phyloP scores from a whole-genome alignment of 1,140 invertebrate species.

The Lucilia sericata region DNA sequence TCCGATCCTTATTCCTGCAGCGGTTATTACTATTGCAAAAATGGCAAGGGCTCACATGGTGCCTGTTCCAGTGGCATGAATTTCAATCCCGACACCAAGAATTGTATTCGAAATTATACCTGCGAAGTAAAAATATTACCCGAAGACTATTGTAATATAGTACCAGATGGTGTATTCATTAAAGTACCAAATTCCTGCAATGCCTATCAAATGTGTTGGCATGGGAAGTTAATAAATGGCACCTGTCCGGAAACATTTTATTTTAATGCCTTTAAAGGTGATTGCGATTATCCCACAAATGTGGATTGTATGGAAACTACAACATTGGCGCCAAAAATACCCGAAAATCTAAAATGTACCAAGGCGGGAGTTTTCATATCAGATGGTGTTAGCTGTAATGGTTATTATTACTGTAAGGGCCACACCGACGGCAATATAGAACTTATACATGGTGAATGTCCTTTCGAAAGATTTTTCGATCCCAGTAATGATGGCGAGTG shows the following conservation, averaged over 20 bases:
- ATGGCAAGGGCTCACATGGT: constrained; percentile 53
- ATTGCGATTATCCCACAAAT: constrained; percentile 58
- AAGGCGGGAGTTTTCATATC: constrained; percentile 55
- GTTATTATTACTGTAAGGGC: constrained; percentile 57
- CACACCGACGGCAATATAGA: constrained; percentile 36
- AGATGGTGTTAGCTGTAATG: constrained; percentile 56
- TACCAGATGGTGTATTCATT: constrained; percentile 60
- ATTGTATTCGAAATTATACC: constrained; percentile 56
- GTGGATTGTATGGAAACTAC: constrained; percentile 51
- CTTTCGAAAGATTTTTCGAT: constrained; percentile 54
- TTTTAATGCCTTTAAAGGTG: constrained; percentile 52
- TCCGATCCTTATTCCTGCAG: constrained; percentile 62
- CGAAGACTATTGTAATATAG: constrained; percentile 60
- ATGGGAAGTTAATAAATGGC: constrained; percentile 50
- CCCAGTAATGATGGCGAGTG: constrained; percentile 53
- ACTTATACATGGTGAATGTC: constrained; percentile 55
- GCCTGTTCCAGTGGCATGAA: constrained; percentile 56
- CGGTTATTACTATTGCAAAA: constrained; percentile 59
- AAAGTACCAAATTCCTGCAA: constrained; percentile 54
- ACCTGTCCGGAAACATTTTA: constrained; percentile 57
- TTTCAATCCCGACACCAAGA: constrained; percentile 54
- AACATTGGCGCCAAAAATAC: constrained; percentile 45
- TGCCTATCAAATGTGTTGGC: constrained; percentile 60
- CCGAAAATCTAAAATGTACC: constrained; percentile 49
- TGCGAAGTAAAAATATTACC: constrained; percentile 53